These are phyloP conservation scores for Oligia fasciuncula DNA, from an alignment of 2,888 invertebrate species.

Conservation along the genomic window DNA sequence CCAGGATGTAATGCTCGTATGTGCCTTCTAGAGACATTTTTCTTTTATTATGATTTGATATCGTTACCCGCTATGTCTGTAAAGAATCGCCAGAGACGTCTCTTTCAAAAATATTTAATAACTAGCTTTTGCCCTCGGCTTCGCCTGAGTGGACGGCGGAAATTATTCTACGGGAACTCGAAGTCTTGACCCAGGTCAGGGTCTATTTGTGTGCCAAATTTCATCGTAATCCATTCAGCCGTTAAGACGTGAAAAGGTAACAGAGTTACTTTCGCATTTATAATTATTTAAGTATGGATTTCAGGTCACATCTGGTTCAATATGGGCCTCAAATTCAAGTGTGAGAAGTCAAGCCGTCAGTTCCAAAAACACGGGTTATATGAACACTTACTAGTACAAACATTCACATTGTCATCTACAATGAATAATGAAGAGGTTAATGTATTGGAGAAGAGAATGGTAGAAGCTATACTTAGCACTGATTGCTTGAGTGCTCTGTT, in stretches of 20 bases:
- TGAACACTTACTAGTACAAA: constrained; percentile 75
- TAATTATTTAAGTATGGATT: constrained; percentile 53
- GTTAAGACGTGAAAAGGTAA: neutral
- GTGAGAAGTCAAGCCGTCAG: constrained; percentile 42
- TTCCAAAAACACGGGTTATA: constrained; percentile 71
- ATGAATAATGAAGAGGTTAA: constrained; percentile 72
- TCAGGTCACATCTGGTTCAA: constrained; percentile 80
- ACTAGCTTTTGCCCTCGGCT: too few relatives aligned
- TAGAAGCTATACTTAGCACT: constrained; percentile 74
- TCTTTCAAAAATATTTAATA: neutral
- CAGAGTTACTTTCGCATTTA: neutral
- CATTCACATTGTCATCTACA: constrained; percentile 69
- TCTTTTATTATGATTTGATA: neutral
- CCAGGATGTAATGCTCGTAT: neutral
- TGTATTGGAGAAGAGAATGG: constrained; percentile 74
- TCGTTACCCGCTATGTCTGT: neutral
- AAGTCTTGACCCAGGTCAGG: neutral
- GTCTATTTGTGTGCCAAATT: neutral
- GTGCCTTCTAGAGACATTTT: neutral
- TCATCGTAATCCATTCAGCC: neutral
- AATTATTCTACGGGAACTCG: neutral
- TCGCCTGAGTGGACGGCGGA: neutral
- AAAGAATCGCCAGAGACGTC: too few relatives aligned
- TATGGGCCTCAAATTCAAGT: constrained; percentile 70
- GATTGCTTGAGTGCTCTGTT: constrained; percentile 79